A percentile compares a stretch with the other conserved stretches of the same genome.
Conservation (phyloP, 2,113 vertebrate species). For the Macquaria australasica region DNA sequence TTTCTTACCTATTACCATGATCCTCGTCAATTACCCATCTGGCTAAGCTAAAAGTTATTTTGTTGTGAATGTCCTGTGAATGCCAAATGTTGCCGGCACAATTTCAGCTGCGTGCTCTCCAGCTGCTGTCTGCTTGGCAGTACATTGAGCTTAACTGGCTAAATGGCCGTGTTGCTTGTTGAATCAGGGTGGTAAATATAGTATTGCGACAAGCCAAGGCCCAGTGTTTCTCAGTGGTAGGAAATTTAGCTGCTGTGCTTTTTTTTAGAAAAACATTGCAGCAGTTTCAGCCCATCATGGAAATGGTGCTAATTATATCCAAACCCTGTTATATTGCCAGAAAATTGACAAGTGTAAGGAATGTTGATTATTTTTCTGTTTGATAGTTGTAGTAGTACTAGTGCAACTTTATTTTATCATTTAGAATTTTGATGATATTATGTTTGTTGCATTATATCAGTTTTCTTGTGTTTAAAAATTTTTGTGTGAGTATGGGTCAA, state of each 20-base stretch:
- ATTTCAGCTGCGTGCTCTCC: slow-evolving; percentile 60
- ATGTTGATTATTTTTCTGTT: not conserved
- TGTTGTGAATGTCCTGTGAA: slow-evolving; percentile 55
- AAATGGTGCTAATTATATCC: slow-evolving; percentile 34
- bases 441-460: not conserved
- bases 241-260: slow-evolving; percentile 45
- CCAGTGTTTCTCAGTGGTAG: slow-evolving; percentile 32
- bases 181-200: slow-evolving; percentile 62
- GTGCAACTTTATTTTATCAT: not conserved
- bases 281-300: slow-evolving; percentile 16
- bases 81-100: slow-evolving; percentile 67
- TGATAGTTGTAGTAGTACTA: not conserved
- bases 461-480: not conserved
- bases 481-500: not conserved
- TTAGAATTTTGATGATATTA: not conserved
- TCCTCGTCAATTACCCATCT: slow-evolving; percentile 70
- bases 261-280: slow-evolving; percentile 26
- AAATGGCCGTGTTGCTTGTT: slow-evolving; percentile 56
- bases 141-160: slow-evolving; percentile 52
- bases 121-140: slow-evolving; percentile 75
- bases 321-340: slow-evolving; percentile 4
- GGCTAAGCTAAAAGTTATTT: slow-evolving; percentile 55
- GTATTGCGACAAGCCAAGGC: slow-evolving; percentile 52
- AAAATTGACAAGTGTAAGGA: not conserved
- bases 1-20: slow-evolving; percentile 37